A percentile compares a stretch with the other conserved stretches of the same genome.
Conservation (phyloP, 1,140 invertebrate species). For the Mactra quadrangularis region DNA sequence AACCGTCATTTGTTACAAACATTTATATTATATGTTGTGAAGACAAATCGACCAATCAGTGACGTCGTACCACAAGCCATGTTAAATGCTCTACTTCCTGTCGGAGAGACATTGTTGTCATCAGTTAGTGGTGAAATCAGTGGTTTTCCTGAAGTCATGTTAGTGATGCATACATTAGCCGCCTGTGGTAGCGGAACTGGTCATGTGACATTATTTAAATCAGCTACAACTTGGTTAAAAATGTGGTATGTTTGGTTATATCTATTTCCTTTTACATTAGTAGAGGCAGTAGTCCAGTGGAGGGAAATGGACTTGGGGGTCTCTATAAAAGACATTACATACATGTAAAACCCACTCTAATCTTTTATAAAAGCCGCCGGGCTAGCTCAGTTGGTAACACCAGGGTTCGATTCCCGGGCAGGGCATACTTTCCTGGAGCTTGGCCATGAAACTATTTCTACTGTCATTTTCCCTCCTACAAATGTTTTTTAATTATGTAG, state of each 20-base stretch:
- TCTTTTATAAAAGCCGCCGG: no score
- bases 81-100: slow-evolving; percentile 90
- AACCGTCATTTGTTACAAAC: slow-evolving; percentile 90
- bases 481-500: no score
- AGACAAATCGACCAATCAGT: slow-evolving; percentile 85
- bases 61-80: slow-evolving; percentile 90
- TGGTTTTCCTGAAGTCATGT: slow-evolving; percentile 92
- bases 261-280: no score
- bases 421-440: no score
- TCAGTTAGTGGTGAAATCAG: slow-evolving; percentile 87
- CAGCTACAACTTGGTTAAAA: slow-evolving; percentile 90
- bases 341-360: no score
- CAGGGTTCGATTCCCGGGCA: no score
- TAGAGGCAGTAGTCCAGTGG: no score
- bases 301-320: background rate
- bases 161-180: slow-evolving; percentile 91
- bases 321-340: no score
- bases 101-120: slow-evolving; percentile 88
- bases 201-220: slow-evolving; percentile 91
- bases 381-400: no score
- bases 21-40: slow-evolving; percentile 90
- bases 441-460: no score
- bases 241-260: slow-evolving; percentile 83
- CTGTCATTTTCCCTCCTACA: no score
- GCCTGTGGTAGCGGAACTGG: slow-evolving; percentile 91